Base-by-base conservation (phyloP, 2,888 invertebrate species). In the Scaeva pyrastri region DNA sequence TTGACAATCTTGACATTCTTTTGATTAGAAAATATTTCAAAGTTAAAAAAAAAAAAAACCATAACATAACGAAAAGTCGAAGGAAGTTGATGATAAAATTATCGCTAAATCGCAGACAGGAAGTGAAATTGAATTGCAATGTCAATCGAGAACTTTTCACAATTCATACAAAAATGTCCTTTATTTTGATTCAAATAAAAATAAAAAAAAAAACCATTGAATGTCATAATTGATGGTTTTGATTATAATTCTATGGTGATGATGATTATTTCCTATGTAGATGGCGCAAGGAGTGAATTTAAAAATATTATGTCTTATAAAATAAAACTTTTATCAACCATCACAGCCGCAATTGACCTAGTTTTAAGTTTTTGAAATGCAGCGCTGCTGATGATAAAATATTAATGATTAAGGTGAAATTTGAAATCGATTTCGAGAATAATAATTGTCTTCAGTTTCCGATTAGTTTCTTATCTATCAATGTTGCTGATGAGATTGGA, bases 51-150 rank as follows among this genome's bases (percentile, higher is more conserved):
- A 12, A 60, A 66, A 16, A 48, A 16, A 31, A 16, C 12, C 5
- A 16, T 2, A 12, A 58, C 6, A 31, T n/a, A 1, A 8, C 11
- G 10, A 72, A 19, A 58, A 48, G 48, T 60, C 31, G 31, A 41
- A 39, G 19, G 23, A 48, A 50, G 71, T 68, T 64, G 74, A 62
- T 64, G 74, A 56, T 31, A 55, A 62, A 62, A 68, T 73, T 77
- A 76, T 85, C 73, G 23, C 52, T 43, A 23, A 64, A 48, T 76
- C 19, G 41, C 80, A 76, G 80, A 85, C 66, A 66, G 55, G 16
- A 68, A 68, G 58, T 26, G 23, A 36, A 76, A 68, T 76, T 48
- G 48, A 85, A 66, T 62, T 39, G 31, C 14, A 55, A 74, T 71
- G 31, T 56, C 45, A 43, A 74, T 64, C 75, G 70, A n/a, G 8